Base-by-base conservation (phyloP, 2,113 vertebrate species). In the Phalacrocorax aristotelis region DNA sequence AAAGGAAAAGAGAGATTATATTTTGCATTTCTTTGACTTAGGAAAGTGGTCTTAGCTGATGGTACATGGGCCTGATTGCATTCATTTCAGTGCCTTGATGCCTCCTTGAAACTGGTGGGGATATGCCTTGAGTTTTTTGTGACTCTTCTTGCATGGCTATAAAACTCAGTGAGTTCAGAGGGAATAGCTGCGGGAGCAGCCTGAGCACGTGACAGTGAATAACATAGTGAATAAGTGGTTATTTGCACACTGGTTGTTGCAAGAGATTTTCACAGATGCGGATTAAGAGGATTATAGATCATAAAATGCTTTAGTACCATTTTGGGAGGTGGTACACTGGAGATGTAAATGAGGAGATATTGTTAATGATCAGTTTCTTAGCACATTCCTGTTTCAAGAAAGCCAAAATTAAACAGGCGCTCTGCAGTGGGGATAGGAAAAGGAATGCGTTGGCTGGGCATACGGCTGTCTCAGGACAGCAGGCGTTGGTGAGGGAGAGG, bases 161-260 rank as follows among this genome's bases (percentile, higher is more conserved):
- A 65, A 84, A 84, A 44, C 52, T 38, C 55, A 68, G 19, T 40
- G 64, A 64, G 27, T 92, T 95, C 57, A 85, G 82, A 87, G 26
- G 30, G 52, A 61, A 46, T 9, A 55, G 25, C 19, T 32, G 23
- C 4, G 2, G 1, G 13, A 66, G 42, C 0, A 7, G 4, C 10
- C 48, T 81, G 65, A 44, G 15, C 16, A 70, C 2, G 2, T 88
- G 64, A 65, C 16, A 10, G 8, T n/a, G 52, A 91, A 30, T 46
- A 62, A 21, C 60, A 64, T 9, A 61, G 9, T 44, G 61, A 64
- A 30, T 18, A 23, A 61, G 30, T 34, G 18, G 34, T 78, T 72
- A 64, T 57, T 89, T 87, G 54, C 57, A 57, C 21, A 6, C 5
- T 60, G 30, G 25, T 60, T 52, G n/a, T 46, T 57, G 38, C 36